phyloP scores from a whole-genome alignment of 2,797 vertebrate species.

The Malacoctenus gilli region DNA sequence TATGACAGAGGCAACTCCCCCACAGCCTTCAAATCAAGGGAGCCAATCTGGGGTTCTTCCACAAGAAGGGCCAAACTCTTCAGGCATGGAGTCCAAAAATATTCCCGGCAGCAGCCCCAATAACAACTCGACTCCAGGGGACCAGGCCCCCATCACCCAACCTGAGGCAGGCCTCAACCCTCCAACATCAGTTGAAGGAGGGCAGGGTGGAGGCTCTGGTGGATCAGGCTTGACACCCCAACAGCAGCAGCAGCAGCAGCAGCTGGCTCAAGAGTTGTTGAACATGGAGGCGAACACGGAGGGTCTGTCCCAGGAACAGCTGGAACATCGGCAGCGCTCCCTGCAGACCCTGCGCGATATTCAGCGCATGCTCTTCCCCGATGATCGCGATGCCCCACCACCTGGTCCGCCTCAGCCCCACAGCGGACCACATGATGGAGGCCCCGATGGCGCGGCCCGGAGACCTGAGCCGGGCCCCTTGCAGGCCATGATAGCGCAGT shows the following conservation, averaged over 20 bases:
- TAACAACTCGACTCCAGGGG: slow-evolving; percentile 86
- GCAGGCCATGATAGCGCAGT: slow-evolving; percentile 99
- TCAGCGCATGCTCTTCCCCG: slow-evolving; percentile 98
- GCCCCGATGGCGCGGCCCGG: slow-evolving; percentile 80
- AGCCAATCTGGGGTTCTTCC: slow-evolving; percentile 85
- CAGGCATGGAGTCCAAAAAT: slow-evolving; percentile 90
- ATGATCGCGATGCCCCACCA: slow-evolving; percentile 86
- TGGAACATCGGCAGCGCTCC: slow-evolving; percentile 84
- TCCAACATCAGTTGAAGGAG: slow-evolving; percentile 70
- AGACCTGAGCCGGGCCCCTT: slow-evolving; percentile 90
- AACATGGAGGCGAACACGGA: slow-evolving; percentile 95
- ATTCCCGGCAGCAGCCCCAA: slow-evolving; percentile 90
- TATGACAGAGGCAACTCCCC: slow-evolving; percentile 80
- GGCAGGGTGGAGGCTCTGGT: slow-evolving; percentile 63
- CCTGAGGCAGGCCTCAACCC: slow-evolving; percentile 77
- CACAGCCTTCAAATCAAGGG: slow-evolving; percentile 85
- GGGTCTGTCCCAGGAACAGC: slow-evolving; percentile 94
- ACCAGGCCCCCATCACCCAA: slow-evolving; percentile 85
- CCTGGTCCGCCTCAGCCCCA: slow-evolving; percentile 73
- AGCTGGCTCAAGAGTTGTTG: slow-evolving; percentile 89
- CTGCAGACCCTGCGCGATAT: slow-evolving; percentile 92
- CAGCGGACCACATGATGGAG: slow-evolving; percentile 77
- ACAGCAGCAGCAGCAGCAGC: slow-evolving; percentile 87
- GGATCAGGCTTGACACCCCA: slow-evolving; percentile 80
- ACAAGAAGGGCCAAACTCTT: slow-evolving; percentile 85